Evolutionary conservation across 2,797 vertebrate species (phyloP).

Genomic region (Margarornis squamiger): DNA sequence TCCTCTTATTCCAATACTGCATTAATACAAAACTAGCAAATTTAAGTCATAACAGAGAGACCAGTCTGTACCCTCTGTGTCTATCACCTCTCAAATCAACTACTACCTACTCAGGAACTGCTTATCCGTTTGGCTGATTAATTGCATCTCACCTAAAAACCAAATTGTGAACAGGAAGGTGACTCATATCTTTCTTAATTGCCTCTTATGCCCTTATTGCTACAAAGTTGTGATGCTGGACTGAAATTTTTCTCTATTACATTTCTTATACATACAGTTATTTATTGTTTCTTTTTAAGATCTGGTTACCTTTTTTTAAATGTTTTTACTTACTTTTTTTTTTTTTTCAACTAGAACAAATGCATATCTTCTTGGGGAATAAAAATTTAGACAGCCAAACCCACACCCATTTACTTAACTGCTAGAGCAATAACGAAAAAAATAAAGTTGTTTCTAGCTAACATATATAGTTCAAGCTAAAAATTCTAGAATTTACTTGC

Average conservation of each 20-base stretch:
- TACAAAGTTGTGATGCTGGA: background rate
- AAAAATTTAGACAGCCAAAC: background rate
- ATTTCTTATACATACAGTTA: background rate
- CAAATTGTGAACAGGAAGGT: background rate
- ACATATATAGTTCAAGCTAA: background rate
- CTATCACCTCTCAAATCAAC: background rate
- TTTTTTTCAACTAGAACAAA: background rate
- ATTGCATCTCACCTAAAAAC: background rate
- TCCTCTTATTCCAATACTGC: background rate
- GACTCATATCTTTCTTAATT: background rate
- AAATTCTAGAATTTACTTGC: constrained; percentile 16
- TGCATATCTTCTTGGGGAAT: background rate
- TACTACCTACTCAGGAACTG: background rate
- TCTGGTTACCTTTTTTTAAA: background rate
- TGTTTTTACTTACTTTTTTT: background rate
- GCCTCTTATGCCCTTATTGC: background rate
- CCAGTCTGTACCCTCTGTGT: background rate
- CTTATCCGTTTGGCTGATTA: background rate
- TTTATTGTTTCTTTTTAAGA: background rate
- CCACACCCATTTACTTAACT: background rate
- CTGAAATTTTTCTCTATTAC: background rate
- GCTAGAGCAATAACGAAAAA: background rate
- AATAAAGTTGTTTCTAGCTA: background rate
- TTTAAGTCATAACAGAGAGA: background rate
- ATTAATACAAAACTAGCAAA: background rate